These are phyloP conservation scores for Arion vulgaris DNA, from an alignment of 1,140 invertebrate species.

Conservation along the genomic window DNA sequence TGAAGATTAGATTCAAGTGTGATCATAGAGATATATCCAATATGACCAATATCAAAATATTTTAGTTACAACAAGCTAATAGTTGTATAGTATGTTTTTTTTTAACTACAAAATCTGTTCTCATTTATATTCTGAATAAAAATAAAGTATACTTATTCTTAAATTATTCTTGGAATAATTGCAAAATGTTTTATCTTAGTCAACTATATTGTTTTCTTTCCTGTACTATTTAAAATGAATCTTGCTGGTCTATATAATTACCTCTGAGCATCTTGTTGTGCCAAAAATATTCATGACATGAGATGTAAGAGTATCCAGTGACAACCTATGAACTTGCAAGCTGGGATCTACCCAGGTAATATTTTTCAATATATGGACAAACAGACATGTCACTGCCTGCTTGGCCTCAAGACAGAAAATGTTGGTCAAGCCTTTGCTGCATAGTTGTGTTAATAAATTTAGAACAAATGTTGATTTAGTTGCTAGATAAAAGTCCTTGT, in stretches of 20 bases:
- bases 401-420: background rate
- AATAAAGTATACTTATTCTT: too few relatives aligned
- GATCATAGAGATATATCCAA: too few relatives aligned
- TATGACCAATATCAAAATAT: too few relatives aligned
- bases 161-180: too few relatives aligned
- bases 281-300: slow-evolving; percentile 5
- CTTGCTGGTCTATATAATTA: background rate
- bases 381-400: background rate
- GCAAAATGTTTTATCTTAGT: too few relatives aligned
- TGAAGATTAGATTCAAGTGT: too few relatives aligned
- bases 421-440: background rate
- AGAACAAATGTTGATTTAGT: background rate
- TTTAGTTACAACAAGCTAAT: too few relatives aligned
- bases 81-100: too few relatives aligned
- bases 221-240: too few relatives aligned
- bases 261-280: background rate
- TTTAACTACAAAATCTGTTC: too few relatives aligned
- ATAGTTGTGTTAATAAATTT: background rate
- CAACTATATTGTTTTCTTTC: too few relatives aligned
- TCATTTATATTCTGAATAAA: too few relatives aligned
- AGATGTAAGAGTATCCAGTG: background rate
- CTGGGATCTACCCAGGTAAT: background rate
- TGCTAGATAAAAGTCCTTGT: background rate
- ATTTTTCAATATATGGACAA: background rate
- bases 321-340: background rate